A percentile compares a stretch with the other conserved stretches of the same genome.
Conservation (phyloP, 2,888 invertebrate species). For the Smittia sp. region DNA sequence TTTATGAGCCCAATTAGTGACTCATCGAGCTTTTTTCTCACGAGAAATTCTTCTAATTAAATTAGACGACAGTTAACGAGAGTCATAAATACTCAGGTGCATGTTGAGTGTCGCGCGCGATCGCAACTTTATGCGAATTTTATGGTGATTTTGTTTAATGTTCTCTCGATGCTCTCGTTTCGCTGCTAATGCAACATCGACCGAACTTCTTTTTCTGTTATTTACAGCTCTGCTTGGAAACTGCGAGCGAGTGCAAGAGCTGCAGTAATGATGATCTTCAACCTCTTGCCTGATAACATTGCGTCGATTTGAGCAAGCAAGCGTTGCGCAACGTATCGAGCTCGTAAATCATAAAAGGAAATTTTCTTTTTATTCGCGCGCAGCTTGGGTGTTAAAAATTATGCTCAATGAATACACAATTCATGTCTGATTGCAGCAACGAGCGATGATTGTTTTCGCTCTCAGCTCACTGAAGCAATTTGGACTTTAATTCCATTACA, state of each 20-base stretch:
- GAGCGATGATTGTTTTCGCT: conserved; percentile 10
- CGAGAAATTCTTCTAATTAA: not conserved
- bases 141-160: not conserved
- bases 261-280: not conserved
- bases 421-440: not conserved
- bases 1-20: too few relatives aligned
- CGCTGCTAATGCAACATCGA: too few relatives aligned
- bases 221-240: too few relatives aligned
- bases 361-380: not conserved
- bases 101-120: not conserved
- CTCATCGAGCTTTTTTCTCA: not conserved
- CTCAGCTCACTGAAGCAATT: not conserved
- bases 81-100: not conserved
- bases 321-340: not conserved
- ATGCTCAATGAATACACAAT: conserved; percentile 33
- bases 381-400: conserved; percentile 19
- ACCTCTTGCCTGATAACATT: not conserved
- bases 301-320: not conserved
- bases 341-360: conserved; percentile 1
- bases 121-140: not conserved
- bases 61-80: not conserved
- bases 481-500: conserved; percentile 17
- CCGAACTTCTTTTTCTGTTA: too few relatives aligned
- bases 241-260: too few relatives aligned
- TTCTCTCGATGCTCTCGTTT: not conserved